A percentile compares a stretch with the other conserved stretches of the same genome.
These are phyloP conservation scores for Stictonetta naevosa DNA, from an alignment of 2,113 vertebrate genomes.

Conservation along the genomic window DNA sequence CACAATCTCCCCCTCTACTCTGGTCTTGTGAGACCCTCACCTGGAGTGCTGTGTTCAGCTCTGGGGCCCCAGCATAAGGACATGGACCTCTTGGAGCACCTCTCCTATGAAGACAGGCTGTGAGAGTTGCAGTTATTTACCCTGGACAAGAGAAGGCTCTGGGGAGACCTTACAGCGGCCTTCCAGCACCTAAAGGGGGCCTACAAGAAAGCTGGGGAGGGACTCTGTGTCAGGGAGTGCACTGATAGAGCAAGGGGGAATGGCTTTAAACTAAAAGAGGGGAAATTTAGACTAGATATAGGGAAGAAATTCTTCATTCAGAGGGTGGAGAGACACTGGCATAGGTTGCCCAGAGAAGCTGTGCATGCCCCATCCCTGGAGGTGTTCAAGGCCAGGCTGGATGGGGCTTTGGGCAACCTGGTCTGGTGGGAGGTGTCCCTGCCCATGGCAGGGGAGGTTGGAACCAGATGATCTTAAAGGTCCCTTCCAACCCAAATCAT, in stretches of 20 bases:
- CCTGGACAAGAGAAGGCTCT: background rate
- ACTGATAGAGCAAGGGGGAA: background rate
- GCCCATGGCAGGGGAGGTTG: background rate
- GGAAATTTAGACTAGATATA: background rate
- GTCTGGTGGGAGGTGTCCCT: background rate
- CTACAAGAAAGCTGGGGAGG: background rate
- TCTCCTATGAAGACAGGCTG: background rate
- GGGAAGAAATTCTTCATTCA: background rate
- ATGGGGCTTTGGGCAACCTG: background rate
- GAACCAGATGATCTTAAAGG: background rate
- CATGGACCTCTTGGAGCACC: background rate
- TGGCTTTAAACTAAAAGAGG: background rate
- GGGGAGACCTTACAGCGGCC: background rate
- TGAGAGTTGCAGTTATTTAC: background rate
- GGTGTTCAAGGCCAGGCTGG: background rate
- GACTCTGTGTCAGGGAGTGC: background rate
- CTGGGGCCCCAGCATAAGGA: background rate
- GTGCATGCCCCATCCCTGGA: background rate
- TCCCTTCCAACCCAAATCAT: background rate
- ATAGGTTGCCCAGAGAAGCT: background rate
- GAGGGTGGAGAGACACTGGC: background rate
- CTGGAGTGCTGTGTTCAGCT: background rate
- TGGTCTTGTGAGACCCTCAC: background rate
- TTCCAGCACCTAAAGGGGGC: background rate
- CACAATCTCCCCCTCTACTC: background rate